Evolutionary conservation across 2,797 vertebrate genomes (phyloP).

Genomic region (Sciurus vulgaris): DNA sequence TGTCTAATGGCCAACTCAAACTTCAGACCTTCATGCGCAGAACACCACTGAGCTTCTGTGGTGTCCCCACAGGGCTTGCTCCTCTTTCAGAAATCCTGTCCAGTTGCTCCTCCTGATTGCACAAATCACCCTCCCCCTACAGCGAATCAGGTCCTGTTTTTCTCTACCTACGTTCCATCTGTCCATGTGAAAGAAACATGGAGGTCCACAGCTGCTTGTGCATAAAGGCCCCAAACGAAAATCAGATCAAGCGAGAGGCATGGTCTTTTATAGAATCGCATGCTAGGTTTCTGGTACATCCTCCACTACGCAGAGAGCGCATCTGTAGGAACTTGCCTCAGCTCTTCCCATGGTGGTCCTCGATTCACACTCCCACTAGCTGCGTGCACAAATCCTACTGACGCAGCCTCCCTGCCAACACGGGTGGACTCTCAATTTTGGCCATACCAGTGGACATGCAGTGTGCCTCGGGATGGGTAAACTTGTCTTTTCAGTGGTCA

Average conservation of each 20-base stretch:
- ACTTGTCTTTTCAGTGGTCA: neutral
- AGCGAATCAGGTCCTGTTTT: neutral
- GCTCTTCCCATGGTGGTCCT: neutral
- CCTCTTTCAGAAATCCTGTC: neutral
- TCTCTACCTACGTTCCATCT: too few relatives aligned
- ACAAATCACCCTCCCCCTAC: too few relatives aligned
- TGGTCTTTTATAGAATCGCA: neutral
- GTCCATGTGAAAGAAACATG: too few relatives aligned
- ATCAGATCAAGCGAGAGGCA: neutral
- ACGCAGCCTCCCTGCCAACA: neutral
- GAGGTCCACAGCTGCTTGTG: neutral
- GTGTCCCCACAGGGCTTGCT: neutral
- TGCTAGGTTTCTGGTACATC: neutral
- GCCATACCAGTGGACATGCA: neutral
- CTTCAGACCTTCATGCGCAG: neutral
- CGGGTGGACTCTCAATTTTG: neutral
- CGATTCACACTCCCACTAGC: neutral
- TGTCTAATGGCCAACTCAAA: neutral
- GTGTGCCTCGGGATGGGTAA: neutral
- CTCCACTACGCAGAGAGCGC: neutral
- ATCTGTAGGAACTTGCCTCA: neutral
- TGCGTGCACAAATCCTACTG: neutral
- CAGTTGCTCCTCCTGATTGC: neutral
- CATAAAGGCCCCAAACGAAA: neutral
- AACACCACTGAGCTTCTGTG: neutral